Conservation (phyloP, 2,797 vertebrate species). For the Muscicapa striata region DNA sequence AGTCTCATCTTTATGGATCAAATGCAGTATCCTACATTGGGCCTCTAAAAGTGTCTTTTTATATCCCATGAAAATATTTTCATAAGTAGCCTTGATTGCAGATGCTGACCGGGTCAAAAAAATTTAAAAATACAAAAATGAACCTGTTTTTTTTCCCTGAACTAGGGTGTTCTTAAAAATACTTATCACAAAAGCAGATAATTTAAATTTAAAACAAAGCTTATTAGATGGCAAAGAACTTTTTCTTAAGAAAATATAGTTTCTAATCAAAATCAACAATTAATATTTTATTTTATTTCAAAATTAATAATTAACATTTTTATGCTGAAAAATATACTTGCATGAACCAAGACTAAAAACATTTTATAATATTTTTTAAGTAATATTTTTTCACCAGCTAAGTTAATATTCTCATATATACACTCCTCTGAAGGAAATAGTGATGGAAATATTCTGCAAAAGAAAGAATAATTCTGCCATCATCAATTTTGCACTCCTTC, state of each 20-base stretch:
- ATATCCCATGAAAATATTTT: not conserved
- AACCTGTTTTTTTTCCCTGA: not conserved
- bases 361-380: not conserved
- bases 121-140: accelerated
- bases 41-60: not conserved
- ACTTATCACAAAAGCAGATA: not conserved
- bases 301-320: not conserved
- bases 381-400: not conserved
- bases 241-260: not conserved
- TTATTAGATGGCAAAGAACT: not conserved
- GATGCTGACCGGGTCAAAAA: accelerated
- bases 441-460: not conserved
- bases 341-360: not conserved
- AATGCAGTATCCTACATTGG: not conserved
- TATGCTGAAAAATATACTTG: not conserved
- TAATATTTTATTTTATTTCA: no score
- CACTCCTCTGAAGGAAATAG: not conserved
- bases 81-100: not conserved
- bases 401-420: not conserved
- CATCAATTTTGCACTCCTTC: not conserved
- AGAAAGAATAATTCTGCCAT: not conserved
- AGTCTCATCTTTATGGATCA: not conserved
- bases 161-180: not conserved
- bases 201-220: not conserved
- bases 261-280: not conserved